Conservation (phyloP, 2,113 vertebrate genomes). For the Dicerorhinus sumatrensis region DNA sequence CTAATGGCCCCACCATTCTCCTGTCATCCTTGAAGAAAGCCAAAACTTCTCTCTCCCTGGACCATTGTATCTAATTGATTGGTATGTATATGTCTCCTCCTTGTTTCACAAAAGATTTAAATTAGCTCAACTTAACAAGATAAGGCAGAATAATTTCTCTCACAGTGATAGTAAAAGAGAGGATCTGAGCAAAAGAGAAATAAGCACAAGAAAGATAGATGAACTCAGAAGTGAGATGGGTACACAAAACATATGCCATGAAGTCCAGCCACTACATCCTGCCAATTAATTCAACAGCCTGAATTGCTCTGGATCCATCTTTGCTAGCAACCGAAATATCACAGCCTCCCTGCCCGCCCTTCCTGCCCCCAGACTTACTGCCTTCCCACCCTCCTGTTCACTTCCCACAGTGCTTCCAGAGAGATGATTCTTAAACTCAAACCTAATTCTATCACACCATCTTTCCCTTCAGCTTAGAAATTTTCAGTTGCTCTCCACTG, state of each 20-base stretch:
- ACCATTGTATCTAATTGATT: not conserved
- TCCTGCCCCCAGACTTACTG: not conserved
- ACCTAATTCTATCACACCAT: not conserved
- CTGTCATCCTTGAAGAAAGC: not conserved
- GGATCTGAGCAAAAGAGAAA: not conserved
- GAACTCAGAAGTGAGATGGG: conserved; percentile 31
- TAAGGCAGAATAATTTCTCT: conserved; percentile 45
- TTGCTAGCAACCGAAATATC: not conserved
- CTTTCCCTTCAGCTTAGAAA: not conserved
- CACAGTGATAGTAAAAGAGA: not conserved
- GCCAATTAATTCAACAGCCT: conserved; percentile 24
- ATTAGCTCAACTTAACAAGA: not conserved
- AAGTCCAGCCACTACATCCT: conserved; percentile 1
- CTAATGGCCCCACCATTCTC: not conserved
- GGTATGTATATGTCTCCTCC: not conserved
- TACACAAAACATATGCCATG: not conserved
- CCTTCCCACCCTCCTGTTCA: not conserved
- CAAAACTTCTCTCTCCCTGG: not conserved
- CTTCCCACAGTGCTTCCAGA: not conserved
- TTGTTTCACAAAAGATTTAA: conserved; percentile 35
- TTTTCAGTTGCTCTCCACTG: conserved; percentile 17
- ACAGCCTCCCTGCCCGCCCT: not conserved
- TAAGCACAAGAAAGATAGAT: conserved; percentile 17
- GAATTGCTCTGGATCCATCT: conserved; percentile 35
- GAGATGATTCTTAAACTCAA: not conserved